Evolutionary conservation across 1,140 invertebrate species (phyloP).

Genomic region (Melanaphis sacchari): DNA sequence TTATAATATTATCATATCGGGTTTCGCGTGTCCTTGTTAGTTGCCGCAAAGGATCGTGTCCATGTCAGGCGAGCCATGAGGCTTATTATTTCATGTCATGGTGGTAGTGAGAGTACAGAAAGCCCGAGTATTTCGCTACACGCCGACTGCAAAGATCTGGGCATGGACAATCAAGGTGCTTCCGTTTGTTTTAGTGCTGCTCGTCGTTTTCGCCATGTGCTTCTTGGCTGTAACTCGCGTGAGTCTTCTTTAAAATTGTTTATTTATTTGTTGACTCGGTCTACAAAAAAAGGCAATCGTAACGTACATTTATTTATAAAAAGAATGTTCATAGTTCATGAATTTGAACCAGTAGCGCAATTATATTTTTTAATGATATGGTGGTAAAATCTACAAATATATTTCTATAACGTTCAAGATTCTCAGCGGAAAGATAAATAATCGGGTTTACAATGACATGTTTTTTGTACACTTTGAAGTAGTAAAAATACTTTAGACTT

Average conservation of each 20-base stretch:
- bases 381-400: too few species aligned
- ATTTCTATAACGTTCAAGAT: too few species aligned
- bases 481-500: too few species aligned
- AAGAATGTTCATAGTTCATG: too few species aligned
- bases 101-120: constrained; percentile 46
- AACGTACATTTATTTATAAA: background rate
- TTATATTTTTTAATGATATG: too few species aligned
- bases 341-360: too few species aligned
- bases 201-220: constrained; percentile 43
- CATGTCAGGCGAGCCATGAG: constrained; percentile 44
- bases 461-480: too few species aligned
- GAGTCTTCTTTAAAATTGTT: background rate
- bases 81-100: constrained; percentile 32
- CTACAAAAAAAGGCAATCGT: background rate
- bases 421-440: background rate
- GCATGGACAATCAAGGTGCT: constrained; percentile 40
- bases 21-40: background rate
- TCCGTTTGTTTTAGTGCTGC: constrained; percentile 29
- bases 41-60: background rate
- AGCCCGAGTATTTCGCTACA: constrained; percentile 49
- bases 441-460: too few species aligned
- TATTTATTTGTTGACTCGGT: background rate
- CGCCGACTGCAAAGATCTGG: constrained; percentile 33
- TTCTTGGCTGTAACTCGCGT: constrained; percentile 37
- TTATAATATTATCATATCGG: background rate